Evolutionary conservation across 2,113 vertebrate genomes (phyloP), one percentile per base, ranked within the genome.

Genomic region (Phylloscopus trochilus): DNA sequence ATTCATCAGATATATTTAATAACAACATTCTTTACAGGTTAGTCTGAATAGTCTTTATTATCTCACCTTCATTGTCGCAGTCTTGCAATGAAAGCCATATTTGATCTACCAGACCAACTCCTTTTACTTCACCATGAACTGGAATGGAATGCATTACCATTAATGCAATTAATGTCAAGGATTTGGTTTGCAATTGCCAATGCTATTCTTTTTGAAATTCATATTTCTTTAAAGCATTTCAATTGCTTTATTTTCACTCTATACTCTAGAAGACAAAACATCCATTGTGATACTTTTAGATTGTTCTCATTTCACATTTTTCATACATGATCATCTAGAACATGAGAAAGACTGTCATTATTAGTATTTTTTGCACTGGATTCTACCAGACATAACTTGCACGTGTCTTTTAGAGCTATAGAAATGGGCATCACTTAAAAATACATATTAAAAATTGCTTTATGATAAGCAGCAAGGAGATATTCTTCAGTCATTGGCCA

Each of bases 61-160:
- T 93, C 94, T 97, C 95, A 97, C 97, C 92, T 97, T 97, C 96
- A 95, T 51, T 96, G 93, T 96, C 85, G 87, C 39, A 97, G 94
- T 96, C 95, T 96, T 97, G 95, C 77, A 97, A 89, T 87, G 96
- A 97, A 96, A 95, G 96, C 96, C 97, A 97, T 92, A 97, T 96
- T 82, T 97, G 95, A 87, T 97, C 96, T 97, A 96, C 83, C 94
- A 96, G 90, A 96, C 92, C 93, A 96, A 94, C 93, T 94, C 95
- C 93, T 96, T 97, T 96, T 96, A 97, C 94, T 96, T 96, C 93
- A 97, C 90, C 94, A 96, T 96, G 95, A 97, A 97, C 95, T 97
- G 92, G 94, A 97, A 97, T 73, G 91, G 96, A 94, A 96, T 68
- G 94, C 87, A 92, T 94, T 95, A 67, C 10, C 87, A 96, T 95